phyloP scores from a whole-genome alignment of 2,113 vertebrate genomes.

The Deroptyus accipitrinus region DNA sequence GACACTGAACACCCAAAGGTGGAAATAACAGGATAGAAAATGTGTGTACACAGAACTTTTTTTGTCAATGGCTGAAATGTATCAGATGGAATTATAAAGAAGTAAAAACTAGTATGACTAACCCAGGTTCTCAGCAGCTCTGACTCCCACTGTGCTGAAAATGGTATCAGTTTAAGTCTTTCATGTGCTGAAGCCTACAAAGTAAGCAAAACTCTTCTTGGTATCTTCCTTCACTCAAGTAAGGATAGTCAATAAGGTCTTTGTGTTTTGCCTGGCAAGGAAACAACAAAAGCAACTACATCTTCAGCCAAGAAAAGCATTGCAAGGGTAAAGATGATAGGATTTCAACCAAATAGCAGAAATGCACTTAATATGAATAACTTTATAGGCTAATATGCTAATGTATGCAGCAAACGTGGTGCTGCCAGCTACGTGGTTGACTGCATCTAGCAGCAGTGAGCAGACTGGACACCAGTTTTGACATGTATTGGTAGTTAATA shows the following conservation, averaged over 20 bases:
- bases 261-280: not conserved
- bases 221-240: conserved; percentile 18
- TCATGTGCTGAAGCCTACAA: not conserved
- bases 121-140: not conserved
- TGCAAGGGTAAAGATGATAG: conserved; percentile 11
- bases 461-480: not conserved
- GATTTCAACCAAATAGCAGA: conserved; percentile 12
- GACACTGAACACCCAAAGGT: not conserved
- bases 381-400: not conserved
- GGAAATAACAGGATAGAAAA: not conserved
- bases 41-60: not conserved
- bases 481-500: not conserved
- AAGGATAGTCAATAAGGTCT: conserved; percentile 20
- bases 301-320: conserved; percentile 29
- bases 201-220: conserved; percentile 8
- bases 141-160: not conserved
- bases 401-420: not conserved
- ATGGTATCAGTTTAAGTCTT: not conserved
- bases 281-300: not conserved
- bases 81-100: not conserved
- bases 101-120: not conserved
- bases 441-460: not conserved
- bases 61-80: not conserved
- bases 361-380: not conserved
- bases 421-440: not conserved